phyloP scores from a whole-genome alignment of 2,888 invertebrate species.

The Cataglyphis livida region DNA sequence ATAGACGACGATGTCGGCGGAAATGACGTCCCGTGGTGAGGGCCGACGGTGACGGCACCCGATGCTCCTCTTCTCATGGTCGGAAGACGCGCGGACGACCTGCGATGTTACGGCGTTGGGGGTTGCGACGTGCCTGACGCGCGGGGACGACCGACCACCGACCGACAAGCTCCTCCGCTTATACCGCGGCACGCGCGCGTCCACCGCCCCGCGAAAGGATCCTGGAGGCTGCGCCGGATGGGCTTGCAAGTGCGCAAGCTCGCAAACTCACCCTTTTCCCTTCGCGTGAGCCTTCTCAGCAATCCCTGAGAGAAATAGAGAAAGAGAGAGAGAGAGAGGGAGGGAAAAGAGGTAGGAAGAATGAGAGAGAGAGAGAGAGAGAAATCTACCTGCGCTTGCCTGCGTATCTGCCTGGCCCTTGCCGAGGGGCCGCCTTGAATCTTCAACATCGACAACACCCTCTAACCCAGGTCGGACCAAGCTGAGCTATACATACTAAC shows the following conservation, averaged over 20 bases:
- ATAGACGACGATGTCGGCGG: conserved; percentile 40
- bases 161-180: conserved; percentile 42
- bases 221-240: conserved; percentile 53
- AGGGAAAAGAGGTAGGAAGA: background rate
- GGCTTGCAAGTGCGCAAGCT: conserved; percentile 39
- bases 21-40: conserved; percentile 57
- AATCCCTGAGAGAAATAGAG: background rate
- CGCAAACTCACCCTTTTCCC: conserved; percentile 26
- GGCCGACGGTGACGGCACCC: conserved; percentile 61
- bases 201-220: conserved; percentile 60
- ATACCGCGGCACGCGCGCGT: conserved; percentile 54
- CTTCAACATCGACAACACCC: conserved; percentile 19
- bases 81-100: conserved; percentile 42
- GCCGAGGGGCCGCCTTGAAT: conserved; percentile 23
- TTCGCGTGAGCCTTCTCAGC: background rate
- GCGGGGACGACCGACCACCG: conserved; percentile 58
- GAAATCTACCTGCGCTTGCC: conserved; percentile 2
- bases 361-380: background rate
- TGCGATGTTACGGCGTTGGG: conserved; percentile 71
- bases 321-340: background rate
- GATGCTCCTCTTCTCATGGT: conserved; percentile 73
- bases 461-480: conserved; percentile 8
- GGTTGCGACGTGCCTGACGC: conserved; percentile 77
- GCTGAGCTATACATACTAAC: background rate
- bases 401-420: conserved; percentile 4